Conservation (phyloP, 2,888 invertebrate species). For the Papilio elwesi region DNA sequence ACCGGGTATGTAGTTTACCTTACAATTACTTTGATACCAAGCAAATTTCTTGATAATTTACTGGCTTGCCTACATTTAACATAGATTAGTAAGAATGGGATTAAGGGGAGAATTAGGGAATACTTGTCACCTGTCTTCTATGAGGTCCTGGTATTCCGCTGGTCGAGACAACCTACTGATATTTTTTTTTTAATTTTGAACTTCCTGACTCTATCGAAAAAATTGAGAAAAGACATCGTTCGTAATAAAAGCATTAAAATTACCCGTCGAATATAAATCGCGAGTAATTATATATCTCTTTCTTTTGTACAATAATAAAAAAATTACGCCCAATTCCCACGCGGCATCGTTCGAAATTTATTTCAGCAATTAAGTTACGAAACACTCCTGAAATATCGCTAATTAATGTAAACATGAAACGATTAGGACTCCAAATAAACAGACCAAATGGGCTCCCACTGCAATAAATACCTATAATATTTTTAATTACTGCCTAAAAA, state of each 20-base stretch:
- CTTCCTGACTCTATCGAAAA: not conserved
- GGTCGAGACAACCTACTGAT: too few species aligned
- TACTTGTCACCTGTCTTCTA: too few species aligned
- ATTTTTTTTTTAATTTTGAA: too few species aligned
- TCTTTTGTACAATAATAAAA: conserved; percentile 25
- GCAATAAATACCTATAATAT: conserved; percentile 83
- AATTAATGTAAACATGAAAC: conserved; percentile 83
- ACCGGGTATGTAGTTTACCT: conserved; percentile 38
- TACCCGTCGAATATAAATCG: conserved; percentile 30
- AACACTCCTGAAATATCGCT: conserved; percentile 79
- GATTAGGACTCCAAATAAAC: conserved; percentile 80
- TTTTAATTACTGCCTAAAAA: conserved; percentile 79
- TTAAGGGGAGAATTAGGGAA: too few species aligned
- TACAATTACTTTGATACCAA: conserved; percentile 5
- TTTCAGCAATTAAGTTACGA: conserved; percentile 75
- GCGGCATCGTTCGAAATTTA: conserved; percentile 69
- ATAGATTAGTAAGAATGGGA: too few species aligned
- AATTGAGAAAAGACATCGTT: not conserved
- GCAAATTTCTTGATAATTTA: not conserved
- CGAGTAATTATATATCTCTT: conserved; percentile 28
- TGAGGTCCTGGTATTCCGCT: too few species aligned
- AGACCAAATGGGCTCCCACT: conserved; percentile 71
- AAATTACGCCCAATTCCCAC: conserved; percentile 36
- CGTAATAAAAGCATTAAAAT: conserved; percentile 13
- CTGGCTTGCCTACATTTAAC: not conserved